Base-by-base conservation (phyloP, 1,140 invertebrate species). In the Lordiphosa collinella region DNA sequence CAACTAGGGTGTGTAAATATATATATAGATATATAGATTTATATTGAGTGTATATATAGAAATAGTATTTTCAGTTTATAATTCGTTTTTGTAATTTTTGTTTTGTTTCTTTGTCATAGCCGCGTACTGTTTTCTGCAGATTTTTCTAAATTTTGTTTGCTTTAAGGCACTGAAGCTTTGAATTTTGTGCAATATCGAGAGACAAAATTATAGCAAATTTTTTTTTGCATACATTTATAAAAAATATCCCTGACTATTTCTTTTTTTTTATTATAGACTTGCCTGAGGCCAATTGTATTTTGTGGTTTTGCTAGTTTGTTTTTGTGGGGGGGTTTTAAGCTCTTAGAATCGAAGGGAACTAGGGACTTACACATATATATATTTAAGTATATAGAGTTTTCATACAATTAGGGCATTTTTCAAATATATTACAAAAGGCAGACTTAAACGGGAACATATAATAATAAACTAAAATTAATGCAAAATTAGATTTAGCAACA, bases 81-180 rank as follows among this genome's bases (percentile, higher is more conserved):
- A 53, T 84, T 70, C 41, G 58, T 60, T 52, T 59, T 54, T 25
- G 11, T 43, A n/a, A n/a, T 41, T 29, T 11, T 43, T 7, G n/a
- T 12, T 11, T 43, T 43, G 12, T 43, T 22, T 41, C 14, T 25
- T 43, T 43, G 1, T 59, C 63, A 44, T 43, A 62, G 66, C 69
- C 69, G 66, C 48, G 66, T 46, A 35, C 32, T 53, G 32, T 51
- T 43, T 12, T 48, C 46, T 54, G 52, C 43, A 36, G 44, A 54
- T 71, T 84, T 51, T 38, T 16, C 38, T 16, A 62, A 59, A 62
- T 65, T 52, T 55, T 46, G 25, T 16, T 54, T 76, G 82, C 82
- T 64, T 86, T 86, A 86, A 86, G 82, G 82, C 82, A 86, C 82
- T 86, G 75, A 86, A 86, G 75, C 80, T 69, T 74, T 69, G 60